These are phyloP conservation scores for Xylota segnis DNA, from an alignment of 2,888 invertebrate species.

Conservation along the genomic window DNA sequence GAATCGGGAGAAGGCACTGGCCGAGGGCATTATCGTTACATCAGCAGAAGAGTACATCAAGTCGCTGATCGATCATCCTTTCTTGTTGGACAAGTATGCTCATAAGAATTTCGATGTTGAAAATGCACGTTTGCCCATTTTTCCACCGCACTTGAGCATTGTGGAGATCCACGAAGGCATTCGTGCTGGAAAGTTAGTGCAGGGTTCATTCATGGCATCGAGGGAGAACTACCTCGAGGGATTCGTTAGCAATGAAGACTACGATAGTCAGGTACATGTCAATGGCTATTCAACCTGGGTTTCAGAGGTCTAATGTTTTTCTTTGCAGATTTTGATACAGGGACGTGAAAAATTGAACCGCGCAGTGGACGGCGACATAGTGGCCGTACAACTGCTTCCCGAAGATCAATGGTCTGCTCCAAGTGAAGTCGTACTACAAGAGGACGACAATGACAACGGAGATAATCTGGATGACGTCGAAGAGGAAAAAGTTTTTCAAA, in stretches of 20 bases:
- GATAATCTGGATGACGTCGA: conserved; percentile 87
- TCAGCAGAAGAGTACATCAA: conserved; percentile 90
- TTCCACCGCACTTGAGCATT: conserved; percentile 93
- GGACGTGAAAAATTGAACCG: conserved; percentile 94
- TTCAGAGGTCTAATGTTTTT: conserved; percentile 40
- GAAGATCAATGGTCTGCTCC: conserved; percentile 96
- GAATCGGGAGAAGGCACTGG: conserved; percentile 89
- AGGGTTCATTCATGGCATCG: conserved; percentile 94
- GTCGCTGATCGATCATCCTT: conserved; percentile 88
- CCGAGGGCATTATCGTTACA: conserved; percentile 89
- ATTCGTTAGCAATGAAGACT: conserved; percentile 91
- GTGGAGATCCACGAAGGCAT: conserved; percentile 92
- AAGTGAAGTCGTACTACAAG: conserved; percentile 92
- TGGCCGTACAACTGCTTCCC: conserved; percentile 95
- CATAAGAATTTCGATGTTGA: conserved; percentile 88
- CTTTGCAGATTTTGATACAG: conserved; percentile 91
- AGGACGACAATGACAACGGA: conserved; percentile 89
- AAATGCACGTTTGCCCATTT: conserved; percentile 88
- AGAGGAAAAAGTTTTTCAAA: conserved; percentile 85
- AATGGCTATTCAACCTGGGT: no score
- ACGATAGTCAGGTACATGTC: conserved; percentile 93
- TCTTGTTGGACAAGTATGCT: conserved; percentile 93
- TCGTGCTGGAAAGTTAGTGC: conserved; percentile 89
- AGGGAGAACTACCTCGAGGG: conserved; percentile 98
- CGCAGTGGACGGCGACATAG: conserved; percentile 96